Evolutionary conservation across 2,113 vertebrate species (phyloP), one percentile per base, ranked within the genome.

Genomic region (Melanerpes aurifrons): DNA sequence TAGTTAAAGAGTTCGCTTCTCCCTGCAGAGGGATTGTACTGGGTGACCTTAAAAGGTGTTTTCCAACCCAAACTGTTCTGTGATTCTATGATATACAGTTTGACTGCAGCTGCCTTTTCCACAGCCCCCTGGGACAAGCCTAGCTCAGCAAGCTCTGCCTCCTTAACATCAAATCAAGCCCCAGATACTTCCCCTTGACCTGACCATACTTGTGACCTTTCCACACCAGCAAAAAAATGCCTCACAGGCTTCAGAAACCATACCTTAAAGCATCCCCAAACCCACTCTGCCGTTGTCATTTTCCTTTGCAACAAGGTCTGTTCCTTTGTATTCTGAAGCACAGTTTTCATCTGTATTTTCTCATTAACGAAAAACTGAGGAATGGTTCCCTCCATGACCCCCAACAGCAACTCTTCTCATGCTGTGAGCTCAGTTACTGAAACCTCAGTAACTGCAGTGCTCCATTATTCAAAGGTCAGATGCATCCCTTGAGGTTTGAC

Each of bases 401-500:
- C 80, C 56, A 83, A 2, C 85, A 69, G 82, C 59, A 93, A 58
- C 48, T 90, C 43, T 63, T 8, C 66, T 86, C 73, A 5, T 1
- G 1, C 91, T 77, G 79, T 2, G 20, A 84, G 82, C 82, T 95
- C 64, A 2, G 24, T 86, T 84, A 8, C 61, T 80, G 77, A 88
- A 74, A 86, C 76, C 63, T 90, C 73, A 45, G 82, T 76, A 64
- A 6, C 87, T 62, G 85, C 84, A 91, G 4, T 58, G 68, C 84
- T 96, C 92, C 82, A 82, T 95, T 96, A 88, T 76, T 88, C 86
- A 94, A 91, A 96, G 94, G 92, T 94, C 95, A 92, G 69, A 78
- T 80, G 73, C 7, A 2, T 92, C 96, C 82, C n/a, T 3, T 59
- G 90, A 78, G 90, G 58, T 86, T 63, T 90, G 87, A 66, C 58